These are phyloP conservation scores for Anadara kagoshimensis DNA, from an alignment of 1,140 invertebrate genomes.

Conservation along the genomic window DNA sequence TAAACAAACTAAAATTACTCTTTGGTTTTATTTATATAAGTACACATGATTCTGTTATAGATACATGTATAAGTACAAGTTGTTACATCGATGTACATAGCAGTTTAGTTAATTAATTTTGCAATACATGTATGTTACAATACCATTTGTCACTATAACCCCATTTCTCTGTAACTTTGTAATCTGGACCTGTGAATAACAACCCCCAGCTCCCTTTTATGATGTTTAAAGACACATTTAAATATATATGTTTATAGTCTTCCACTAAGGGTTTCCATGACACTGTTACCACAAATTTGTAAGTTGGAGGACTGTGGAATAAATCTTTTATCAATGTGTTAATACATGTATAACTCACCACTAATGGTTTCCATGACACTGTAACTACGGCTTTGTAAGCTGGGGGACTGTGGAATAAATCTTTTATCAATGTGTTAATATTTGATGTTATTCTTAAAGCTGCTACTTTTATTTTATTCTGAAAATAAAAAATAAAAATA, in stretches of 20 bases:
- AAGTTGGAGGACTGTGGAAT: slow-evolving; percentile 94
- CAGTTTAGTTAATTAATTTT: no score
- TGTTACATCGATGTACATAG: no score
- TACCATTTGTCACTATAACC: no score
- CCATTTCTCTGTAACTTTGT: no score
- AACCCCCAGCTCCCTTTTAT: no score
- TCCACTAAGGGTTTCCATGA: slow-evolving; percentile 86
- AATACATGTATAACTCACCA: slow-evolving; percentile 80
- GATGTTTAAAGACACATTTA: no score
- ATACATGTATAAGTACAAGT: no score
- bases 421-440: slow-evolving; percentile 94
- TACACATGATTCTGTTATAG: no score
- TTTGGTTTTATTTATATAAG: no score
- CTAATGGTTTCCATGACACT: slow-evolving; percentile 88
- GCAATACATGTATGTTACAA: no score
- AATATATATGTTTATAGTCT: no score
- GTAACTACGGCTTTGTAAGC: slow-evolving; percentile 90
- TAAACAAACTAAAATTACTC: no score
- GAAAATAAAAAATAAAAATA: slow-evolving; percentile 61
- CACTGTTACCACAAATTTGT: slow-evolving; percentile 88
- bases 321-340: slow-evolving; percentile 95
- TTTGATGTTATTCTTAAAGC: slow-evolving; percentile 93
- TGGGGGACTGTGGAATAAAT: slow-evolving; percentile 95
- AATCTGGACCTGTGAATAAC: not conserved
- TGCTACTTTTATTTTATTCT: slow-evolving; percentile 90